Conservation (phyloP, 2,797 vertebrate genomes). For the Anomalospiza imberbis region DNA sequence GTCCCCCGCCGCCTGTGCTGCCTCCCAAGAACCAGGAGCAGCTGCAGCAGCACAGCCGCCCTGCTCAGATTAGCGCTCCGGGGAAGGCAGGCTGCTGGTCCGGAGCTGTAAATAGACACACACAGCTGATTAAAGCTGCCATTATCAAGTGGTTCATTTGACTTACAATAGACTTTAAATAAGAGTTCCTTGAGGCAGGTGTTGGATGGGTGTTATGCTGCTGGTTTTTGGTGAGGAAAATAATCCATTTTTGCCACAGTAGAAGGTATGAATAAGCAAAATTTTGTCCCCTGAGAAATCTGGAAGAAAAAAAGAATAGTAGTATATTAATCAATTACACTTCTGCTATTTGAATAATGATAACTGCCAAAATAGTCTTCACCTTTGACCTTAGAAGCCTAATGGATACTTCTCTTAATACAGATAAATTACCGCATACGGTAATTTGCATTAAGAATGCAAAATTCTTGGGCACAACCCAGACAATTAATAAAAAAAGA, state of each 20-base stretch:
- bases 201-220: constrained; percentile 39
- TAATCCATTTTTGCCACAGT: constrained; percentile 61
- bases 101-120: constrained; percentile 1
- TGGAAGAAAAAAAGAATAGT: constrained; percentile 14
- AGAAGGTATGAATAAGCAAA: constrained; percentile 50
- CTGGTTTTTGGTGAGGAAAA: constrained; percentile 48
- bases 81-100: background rate
- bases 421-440: background rate
- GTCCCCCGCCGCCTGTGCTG: background rate
- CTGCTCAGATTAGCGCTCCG: background rate
- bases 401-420: background rate
- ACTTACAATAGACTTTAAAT: constrained; percentile 57
- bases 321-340: background rate
- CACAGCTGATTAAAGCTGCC: background rate
- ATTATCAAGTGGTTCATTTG: background rate
- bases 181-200: constrained; percentile 15
- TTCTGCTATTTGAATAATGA: background rate
- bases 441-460: background rate
- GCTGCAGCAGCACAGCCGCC: background rate
- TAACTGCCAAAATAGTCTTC: background rate
- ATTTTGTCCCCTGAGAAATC: constrained; percentile 65
- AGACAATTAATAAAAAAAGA: background rate
- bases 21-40: background rate
- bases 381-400: background rate
- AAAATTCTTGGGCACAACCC: background rate